These are phyloP conservation scores for Drosophila biarmipes DNA, from an alignment of 1,140 invertebrate genomes.

Conservation along the genomic window DNA sequence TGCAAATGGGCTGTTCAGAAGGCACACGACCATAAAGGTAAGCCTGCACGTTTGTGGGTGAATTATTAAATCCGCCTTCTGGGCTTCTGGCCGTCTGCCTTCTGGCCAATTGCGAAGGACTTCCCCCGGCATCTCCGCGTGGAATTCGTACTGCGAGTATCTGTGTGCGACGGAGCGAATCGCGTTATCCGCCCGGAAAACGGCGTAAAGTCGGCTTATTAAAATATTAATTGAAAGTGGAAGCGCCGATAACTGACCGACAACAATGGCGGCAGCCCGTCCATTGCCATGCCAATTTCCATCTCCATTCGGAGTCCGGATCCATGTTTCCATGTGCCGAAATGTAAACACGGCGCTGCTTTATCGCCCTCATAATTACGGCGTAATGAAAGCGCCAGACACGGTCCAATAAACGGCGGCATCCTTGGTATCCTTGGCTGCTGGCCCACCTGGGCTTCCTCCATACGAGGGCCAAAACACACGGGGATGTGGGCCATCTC, in stretches of 20 bases:
- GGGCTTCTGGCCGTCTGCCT: conserved; percentile 17
- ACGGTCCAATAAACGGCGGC: conserved; percentile 59
- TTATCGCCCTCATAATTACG: conserved; percentile 68
- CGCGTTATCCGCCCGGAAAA: conserved; percentile 72
- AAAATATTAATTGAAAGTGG: conserved; percentile 83
- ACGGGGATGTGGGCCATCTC: conserved; percentile 44
- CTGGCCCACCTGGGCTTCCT: conserved; percentile 21
- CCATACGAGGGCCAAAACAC: conserved; percentile 3
- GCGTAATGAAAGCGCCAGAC: conserved; percentile 71
- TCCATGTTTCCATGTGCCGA: conserved; percentile 27
- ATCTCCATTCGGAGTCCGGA: conserved; percentile 5
- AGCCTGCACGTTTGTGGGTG: conserved; percentile 16
- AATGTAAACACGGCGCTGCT: conserved; percentile 52
- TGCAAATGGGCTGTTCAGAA: conserved; percentile 10
- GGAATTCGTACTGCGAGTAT: conserved; percentile 20
- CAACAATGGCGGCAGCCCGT: conserved; percentile 34
- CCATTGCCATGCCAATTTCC: conserved; percentile 23
- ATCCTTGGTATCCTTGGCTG: conserved; percentile 12
- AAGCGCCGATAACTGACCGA: conserved; percentile 60
- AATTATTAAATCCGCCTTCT: conserved; percentile 66
- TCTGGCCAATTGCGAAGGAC: conserved; percentile 5
- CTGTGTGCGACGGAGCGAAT: conserved; percentile 60
- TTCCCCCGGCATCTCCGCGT: not conserved
- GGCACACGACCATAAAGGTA: conserved; percentile 7
- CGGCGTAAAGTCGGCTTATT: conserved; percentile 78